Conservation (phyloP, 2,797 vertebrate species). For the Eutrigla gurnardus region DNA sequence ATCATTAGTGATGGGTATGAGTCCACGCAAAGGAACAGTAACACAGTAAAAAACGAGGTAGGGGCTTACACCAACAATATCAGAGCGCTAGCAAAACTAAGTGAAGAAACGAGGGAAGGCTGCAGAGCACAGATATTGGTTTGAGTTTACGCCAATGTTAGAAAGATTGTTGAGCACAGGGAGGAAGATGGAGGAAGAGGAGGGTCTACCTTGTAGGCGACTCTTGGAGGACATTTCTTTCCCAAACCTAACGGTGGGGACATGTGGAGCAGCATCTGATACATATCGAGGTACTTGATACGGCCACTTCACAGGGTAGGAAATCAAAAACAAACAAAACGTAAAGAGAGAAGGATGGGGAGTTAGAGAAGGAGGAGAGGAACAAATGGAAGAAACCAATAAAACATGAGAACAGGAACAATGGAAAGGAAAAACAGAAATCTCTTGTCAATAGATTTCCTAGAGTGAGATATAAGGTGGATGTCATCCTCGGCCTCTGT, state of each 20-base stretch:
- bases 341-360: constrained; percentile 77
- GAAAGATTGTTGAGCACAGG: constrained; percentile 71
- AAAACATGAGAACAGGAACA: constrained; percentile 59
- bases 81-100: constrained; percentile 74
- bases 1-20: constrained; percentile 23
- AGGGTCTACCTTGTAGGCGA: constrained; percentile 98
- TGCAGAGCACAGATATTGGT: constrained; percentile 81
- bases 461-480: constrained; percentile 74
- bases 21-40: constrained; percentile 41
- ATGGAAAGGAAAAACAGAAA: constrained; percentile 86
- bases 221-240: constrained; percentile 98
- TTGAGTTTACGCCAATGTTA: constrained; percentile 76
- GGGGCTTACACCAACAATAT: constrained; percentile 73
- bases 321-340: constrained; percentile 64
- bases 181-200: constrained; percentile 57
- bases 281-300: constrained; percentile 99
- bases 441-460: constrained; percentile 91
- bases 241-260: constrained; percentile 99
- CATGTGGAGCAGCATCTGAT: constrained; percentile 99
- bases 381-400: constrained; percentile 66
- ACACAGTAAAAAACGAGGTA: constrained; percentile 31
- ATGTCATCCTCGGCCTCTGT: constrained; percentile 80
- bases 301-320: constrained; percentile 90
- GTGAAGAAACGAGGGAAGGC: constrained; percentile 72
- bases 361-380: constrained; percentile 76